Base-by-base conservation (phyloP, 2,797 vertebrate species). In the Lithobates sylvaticus region DNA sequence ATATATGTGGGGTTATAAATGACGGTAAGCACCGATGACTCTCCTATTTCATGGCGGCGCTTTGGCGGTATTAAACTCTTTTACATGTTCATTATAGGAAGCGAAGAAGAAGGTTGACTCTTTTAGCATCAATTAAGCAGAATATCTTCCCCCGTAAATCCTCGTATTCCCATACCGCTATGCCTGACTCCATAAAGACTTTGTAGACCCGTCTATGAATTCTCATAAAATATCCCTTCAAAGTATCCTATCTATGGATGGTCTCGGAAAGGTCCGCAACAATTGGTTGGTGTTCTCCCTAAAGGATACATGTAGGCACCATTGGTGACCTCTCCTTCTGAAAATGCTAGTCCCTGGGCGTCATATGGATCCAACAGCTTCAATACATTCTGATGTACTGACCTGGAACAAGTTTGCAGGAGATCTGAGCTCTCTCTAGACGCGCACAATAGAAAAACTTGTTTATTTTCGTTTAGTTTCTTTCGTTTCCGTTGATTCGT, bases 41-140 rank as follows among this genome's bases (percentile, higher is more conserved):
- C 21, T 21, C 44, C 47, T 29, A 23, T 58, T 78, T 84, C 68
- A 72, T 42, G 34, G 83, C 83, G 65, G 74, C 32, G 69, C 26
- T 26, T 5, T 13, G 13, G 32, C 69, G 42, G 78, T 74, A 76
- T 65, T 73, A 85, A 79, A 72, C 64, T 10, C 58, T 71, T 36
- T 54, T 71, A 79, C 72, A 74, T 74, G 77, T 73, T 85, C 64
- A 85, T 73, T 81, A 34, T 69, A 67, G 84, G 34, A 72, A 44
- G 76, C 84, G 42, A 27, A 44, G 44, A 32, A 71, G 70, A 54
- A 50, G 39, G 27, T 32, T 32, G 76, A 73, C 70, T 79, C 69
- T 85, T 85, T 85, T 84, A 84, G 70, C 76, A 79, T 79, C 76
- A 79, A 85, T 85, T 85, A 85, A 26, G 58, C 76, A 34, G 76